phyloP scores from a whole-genome alignment of 2,888 invertebrate species.

The Pecten maximus region DNA sequence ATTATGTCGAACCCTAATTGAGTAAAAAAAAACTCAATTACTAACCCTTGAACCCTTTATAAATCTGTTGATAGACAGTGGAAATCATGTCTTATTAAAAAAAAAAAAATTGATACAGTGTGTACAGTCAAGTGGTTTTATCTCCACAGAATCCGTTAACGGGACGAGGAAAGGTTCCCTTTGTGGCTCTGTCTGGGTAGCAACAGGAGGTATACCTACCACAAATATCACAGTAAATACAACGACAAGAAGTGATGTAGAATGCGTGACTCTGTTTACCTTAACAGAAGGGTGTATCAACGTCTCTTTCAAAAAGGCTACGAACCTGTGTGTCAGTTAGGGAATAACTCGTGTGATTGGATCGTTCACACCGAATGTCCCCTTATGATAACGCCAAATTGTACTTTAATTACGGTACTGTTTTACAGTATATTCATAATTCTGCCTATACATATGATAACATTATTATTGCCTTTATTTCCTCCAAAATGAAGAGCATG shows the following conservation, averaged over 20 bases:
- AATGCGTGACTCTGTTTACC: background rate
- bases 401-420: background rate
- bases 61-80: no score
- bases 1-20: no score
- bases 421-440: background rate
- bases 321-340: background rate
- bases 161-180: background rate
- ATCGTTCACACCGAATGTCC: background rate
- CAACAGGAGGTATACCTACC: background rate
- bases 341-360: background rate
- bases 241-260: background rate
- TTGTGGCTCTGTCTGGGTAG: background rate
- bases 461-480: no score
- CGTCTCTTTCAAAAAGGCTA: background rate
- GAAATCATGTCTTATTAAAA: no score
- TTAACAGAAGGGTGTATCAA: background rate
- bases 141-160: background rate
- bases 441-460: no score
- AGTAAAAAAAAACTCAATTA: no score
- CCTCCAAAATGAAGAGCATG: no score
- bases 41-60: no score
- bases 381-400: background rate
- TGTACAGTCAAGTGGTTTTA: no score
- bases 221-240: background rate
- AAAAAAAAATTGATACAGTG: no score